Evolutionary conservation across 2,113 vertebrate species (phyloP).

Genomic region (Ramphastos sulfuratus): DNA sequence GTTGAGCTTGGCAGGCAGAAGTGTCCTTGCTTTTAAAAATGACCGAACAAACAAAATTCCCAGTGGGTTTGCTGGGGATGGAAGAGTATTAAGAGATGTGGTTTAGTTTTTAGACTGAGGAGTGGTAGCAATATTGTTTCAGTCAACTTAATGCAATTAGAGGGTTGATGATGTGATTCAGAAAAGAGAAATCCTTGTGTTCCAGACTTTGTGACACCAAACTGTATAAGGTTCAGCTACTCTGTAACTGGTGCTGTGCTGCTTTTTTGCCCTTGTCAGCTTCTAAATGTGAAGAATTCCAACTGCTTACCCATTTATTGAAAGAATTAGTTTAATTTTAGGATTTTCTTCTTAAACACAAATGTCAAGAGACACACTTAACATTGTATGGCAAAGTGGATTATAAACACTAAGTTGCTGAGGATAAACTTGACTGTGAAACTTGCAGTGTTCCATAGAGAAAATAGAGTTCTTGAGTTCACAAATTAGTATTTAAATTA

Average conservation of each 20-base stretch:
- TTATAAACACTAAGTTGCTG: constrained; percentile 61
- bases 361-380: constrained; percentile 56
- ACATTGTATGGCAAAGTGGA: constrained; percentile 30
- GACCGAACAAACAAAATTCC: constrained; percentile 26
- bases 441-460: background rate
- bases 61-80: background rate
- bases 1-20: constrained; percentile 77
- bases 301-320: constrained; percentile 17
- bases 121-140: constrained; percentile 51
- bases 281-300: constrained; percentile 20
- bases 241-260: constrained; percentile 32
- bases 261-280: constrained; percentile 51
- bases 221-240: constrained; percentile 4
- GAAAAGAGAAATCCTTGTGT: background rate
- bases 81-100: constrained; percentile 23
- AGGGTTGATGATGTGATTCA: background rate
- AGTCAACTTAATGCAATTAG: background rate
- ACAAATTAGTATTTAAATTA: background rate
- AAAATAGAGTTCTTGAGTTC: background rate
- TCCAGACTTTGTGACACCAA: constrained; percentile 36
- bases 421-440: constrained; percentile 38
- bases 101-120: constrained; percentile 63
- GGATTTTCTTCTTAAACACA: background rate
- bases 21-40: constrained; percentile 69
- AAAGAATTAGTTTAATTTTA: constrained; percentile 27